Base-by-base conservation (phyloP, 2,888 invertebrate species). In the Odontomyia ornata region DNA sequence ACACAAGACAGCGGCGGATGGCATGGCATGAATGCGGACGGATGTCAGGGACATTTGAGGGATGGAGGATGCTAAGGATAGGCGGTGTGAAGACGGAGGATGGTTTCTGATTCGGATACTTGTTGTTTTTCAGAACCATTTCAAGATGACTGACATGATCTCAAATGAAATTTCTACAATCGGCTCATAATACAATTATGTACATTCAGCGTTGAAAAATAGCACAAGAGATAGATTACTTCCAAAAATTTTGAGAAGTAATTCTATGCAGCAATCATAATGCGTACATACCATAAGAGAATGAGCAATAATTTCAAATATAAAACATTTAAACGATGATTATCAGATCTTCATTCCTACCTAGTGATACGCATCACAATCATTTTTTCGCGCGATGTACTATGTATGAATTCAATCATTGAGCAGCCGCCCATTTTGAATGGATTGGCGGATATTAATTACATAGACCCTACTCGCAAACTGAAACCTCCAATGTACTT, bases 161-260 rank as follows among this genome's bases (percentile, higher is more conserved):
- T 76, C 77, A 76, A 79, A 80, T 79, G 78, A 76, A 78, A 62
- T 77, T 79, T 78, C 79, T 77, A 79, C 80, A 79, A 79, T 79
- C 79, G 77, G 79, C 79, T 78, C 71, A 76, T 77, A 79, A 77
- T 78, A 78, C 77, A 78, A 80, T 80, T 75, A 80, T 76, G 82
- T 84, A 84, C 84, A 84, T 85, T 85, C 85, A 84, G 85, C 84
- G 85, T 85, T 85, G 84, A 86, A 85, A 85, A 85, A 84, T 84
- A 3, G 36, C 9, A 36, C 36, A n/a, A n/a, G n/a, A n/a, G n/a
- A n/a, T n/a, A n/a, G n/a, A n/a, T n/a, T n/a, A n/a, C n/a, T n/a
- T n/a, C n/a, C n/a, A n/a, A n/a, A n/a, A n/a, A n/a, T n/a, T n/a
- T n/a, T n/a, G n/a, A n/a, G n/a, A n/a, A n/a, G n/a, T n/a, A n/a